Conservation (phyloP, 2,113 vertebrate genomes). For the Ovis canadensis region DNA sequence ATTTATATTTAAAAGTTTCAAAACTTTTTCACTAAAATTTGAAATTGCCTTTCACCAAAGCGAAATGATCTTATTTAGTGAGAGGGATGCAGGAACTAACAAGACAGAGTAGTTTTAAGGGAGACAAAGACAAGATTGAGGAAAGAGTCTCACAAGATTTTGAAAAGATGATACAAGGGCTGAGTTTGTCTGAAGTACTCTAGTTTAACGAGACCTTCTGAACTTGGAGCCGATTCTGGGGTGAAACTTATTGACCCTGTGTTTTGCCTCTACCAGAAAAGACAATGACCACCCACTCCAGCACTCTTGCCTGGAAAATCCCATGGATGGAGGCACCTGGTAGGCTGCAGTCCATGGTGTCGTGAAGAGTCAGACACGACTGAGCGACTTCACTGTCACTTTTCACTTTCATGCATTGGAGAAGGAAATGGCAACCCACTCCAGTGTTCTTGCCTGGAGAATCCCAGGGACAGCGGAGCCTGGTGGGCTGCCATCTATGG, state of each 20-base stretch:
- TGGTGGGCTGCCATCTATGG: no score
- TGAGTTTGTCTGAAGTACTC: neutral
- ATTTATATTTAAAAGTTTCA: neutral
- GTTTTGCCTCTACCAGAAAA: neutral
- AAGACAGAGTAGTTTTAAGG: neutral
- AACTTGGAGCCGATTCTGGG: neutral
- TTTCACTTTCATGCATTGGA: no score
- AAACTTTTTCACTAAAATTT: neutral
- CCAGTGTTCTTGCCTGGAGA: no score
- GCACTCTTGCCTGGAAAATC: no score
- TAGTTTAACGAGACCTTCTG: neutral
- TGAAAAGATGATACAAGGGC: neutral
- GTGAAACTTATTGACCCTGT: neutral
- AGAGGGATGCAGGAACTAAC: neutral
- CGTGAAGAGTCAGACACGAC: fast-evolving
- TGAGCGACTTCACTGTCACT: no score
- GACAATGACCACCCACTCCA: no score
- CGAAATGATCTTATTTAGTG: neutral
- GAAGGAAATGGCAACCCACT: no score
- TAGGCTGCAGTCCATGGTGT: no score
- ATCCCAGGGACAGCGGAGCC: fast-evolving
- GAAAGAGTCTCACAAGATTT: neutral
- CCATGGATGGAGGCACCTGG: no score
- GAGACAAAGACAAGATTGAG: neutral
- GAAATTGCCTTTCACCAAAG: neutral